A percentile compares a stretch with the other conserved stretches of the same genome.
phyloP scores from a whole-genome alignment of 2,113 vertebrate species.

The Gorsachius goisagi region DNA sequence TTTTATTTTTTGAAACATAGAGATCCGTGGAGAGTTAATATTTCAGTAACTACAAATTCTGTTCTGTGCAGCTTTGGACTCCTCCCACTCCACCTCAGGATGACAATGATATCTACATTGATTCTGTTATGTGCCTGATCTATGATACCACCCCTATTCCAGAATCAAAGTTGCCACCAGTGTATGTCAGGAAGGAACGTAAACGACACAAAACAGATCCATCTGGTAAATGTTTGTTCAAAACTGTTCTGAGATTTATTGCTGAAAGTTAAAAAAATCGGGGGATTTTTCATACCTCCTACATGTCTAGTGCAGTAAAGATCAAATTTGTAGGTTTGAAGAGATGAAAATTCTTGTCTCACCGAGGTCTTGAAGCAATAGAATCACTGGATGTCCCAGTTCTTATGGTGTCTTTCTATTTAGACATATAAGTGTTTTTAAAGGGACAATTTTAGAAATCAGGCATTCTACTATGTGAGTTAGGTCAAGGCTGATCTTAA shows the following conservation, averaged over 20 bases:
- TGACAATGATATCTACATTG: constrained; percentile 92
- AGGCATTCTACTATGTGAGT: neutral
- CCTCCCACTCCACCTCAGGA: constrained; percentile 93
- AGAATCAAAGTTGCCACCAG: constrained; percentile 87
- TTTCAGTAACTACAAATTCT: neutral
- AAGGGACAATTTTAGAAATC: neutral
- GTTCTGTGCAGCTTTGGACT: constrained; percentile 84
- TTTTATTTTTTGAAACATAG: neutral
- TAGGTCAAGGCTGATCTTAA: neutral
- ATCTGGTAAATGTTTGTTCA: constrained; percentile 69
- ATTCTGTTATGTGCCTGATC: constrained; percentile 93
- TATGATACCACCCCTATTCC: constrained; percentile 88
- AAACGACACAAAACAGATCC: constrained; percentile 90
- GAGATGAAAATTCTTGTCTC: neutral
- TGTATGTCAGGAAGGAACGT: constrained; percentile 90
- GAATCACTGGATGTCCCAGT: neutral
- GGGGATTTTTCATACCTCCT: neutral
- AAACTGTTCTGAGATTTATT: neutral
- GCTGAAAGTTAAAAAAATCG: neutral
- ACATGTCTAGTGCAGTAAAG: neutral
- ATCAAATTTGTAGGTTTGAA: neutral
- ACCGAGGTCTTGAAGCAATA: neutral
- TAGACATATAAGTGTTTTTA: neutral
- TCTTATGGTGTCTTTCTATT: neutral
- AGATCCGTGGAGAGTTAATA: neutral